Percentiles rank a stretch among this genome's conserved stretches.
Conservation (phyloP, 2,888 invertebrate species). For the Melieria crassipennis region DNA sequence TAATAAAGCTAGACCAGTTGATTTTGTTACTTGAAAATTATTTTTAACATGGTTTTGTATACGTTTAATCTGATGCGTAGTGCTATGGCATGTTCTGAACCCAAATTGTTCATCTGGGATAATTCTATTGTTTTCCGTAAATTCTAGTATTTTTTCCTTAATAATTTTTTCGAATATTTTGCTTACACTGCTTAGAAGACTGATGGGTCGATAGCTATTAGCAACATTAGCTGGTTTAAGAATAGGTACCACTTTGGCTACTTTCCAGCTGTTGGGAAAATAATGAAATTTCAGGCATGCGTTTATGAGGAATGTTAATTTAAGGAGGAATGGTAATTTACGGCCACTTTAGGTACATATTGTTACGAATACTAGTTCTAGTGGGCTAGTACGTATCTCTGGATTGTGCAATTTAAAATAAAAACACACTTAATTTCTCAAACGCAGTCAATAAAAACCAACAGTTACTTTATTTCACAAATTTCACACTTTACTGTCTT, state of each 20-base stretch:
- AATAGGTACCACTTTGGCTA: constrained; percentile 6
- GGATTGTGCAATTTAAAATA: no score
- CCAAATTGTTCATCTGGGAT: constrained; percentile 13
- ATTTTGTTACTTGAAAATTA: no score
- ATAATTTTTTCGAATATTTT: constrained; percentile 12
- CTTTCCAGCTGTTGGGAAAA: constrained; percentile 2
- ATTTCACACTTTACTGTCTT: no score
- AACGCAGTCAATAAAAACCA: no score
- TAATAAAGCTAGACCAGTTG: no score
- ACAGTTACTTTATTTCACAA: no score
- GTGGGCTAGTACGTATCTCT: no score
- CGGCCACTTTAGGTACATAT: not conserved
- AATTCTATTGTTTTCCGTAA: not conserved
- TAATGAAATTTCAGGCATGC: constrained; percentile 16
- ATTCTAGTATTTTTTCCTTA: not conserved
- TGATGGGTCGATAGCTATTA: constrained; percentile 13
- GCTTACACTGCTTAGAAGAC: constrained; percentile 1
- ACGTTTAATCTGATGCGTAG: no score
- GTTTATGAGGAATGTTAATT: not conserved
- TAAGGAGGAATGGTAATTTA: no score
- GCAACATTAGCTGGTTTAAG: not conserved
- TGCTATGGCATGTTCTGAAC: not conserved
- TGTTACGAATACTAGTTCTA: no score
- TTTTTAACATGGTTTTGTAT: no score
- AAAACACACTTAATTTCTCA: no score